A percentile compares a stretch with the other conserved stretches of the same genome.
Conservation (phyloP, 2,888 invertebrate genomes). For the Aporophyla nigra region DNA sequence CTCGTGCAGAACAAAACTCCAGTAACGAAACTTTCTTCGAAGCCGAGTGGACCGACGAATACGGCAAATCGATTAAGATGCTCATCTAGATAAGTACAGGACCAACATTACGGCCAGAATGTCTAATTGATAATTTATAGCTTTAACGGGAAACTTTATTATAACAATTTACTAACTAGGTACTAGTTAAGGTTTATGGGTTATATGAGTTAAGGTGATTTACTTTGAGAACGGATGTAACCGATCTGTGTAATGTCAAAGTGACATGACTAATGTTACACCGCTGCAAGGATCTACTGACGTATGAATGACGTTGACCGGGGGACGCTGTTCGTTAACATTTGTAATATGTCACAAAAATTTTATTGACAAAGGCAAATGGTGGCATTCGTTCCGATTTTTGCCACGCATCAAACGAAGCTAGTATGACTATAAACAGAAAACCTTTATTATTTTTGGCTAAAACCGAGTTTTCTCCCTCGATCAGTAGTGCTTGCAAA, state of each 20-base stretch:
- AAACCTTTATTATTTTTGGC: neutral
- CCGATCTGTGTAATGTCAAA: conserved; percentile 4
- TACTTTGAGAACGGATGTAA: conserved; percentile 7
- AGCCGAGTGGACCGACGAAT: conserved; percentile 42
- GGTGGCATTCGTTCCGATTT: neutral
- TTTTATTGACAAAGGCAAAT: neutral
- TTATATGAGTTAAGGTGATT: conserved; percentile 21
- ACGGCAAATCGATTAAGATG: conserved; percentile 79
- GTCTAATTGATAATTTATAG: conserved; percentile 67
- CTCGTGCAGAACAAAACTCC: conserved; percentile 34
- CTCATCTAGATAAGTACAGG: conserved; percentile 74
- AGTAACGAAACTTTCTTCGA: conserved; percentile 35
- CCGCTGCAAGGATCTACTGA: neutral
- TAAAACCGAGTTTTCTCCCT: neutral
- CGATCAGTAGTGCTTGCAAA: neutral
- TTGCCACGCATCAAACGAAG: neutral
- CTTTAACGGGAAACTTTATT: conserved; percentile 56
- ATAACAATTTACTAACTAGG: conserved; percentile 50
- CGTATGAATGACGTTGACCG: neutral
- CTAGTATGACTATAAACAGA: neutral
- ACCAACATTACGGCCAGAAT: conserved; percentile 52
- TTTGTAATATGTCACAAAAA: no score
- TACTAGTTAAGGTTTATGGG: conserved; percentile 26
- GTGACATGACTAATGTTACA: neutral
- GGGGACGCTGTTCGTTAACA: neutral